phyloP scores from a whole-genome alignment of 2,113 vertebrate species.

The Gobio gobio region DNA sequence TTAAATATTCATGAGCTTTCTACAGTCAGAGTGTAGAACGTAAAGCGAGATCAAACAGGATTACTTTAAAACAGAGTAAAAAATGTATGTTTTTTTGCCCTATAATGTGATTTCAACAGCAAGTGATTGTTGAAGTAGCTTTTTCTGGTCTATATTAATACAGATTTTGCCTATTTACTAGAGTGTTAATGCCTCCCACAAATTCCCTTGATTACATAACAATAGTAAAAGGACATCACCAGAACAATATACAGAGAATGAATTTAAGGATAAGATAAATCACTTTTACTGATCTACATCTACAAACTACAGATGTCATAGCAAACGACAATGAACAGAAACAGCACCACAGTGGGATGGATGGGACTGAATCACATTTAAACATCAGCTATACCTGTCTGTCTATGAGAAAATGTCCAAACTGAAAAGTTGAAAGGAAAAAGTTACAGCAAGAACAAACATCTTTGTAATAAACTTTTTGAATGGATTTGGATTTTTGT shows the following conservation, averaged over 20 bases:
- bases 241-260: not conserved
- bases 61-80: not conserved
- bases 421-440: conserved; percentile 67
- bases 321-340: conserved; percentile 11
- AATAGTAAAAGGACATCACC: conserved; percentile 5
- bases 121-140: not conserved
- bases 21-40: not conserved
- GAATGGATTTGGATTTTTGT: not conserved
- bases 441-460: conserved; percentile 53
- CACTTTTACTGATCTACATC: conserved; percentile 32
- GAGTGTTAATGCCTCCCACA: not conserved
- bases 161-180: no score
- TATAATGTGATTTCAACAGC: not conserved
- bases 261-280: conserved; percentile 1
- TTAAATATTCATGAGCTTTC: not conserved
- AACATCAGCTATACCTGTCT: conserved; percentile 59
- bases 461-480: not conserved
- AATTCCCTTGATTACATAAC: not conserved
- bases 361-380: conserved; percentile 43
- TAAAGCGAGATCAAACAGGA: not conserved
- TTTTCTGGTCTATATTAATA: no score
- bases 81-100: not conserved
- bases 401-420: conserved; percentile 67
- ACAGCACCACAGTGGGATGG: conserved; percentile 34
- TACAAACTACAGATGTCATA: conserved; percentile 32